Percentiles rank a stretch among this genome's conserved stretches.
phyloP scores from a whole-genome alignment of 2,113 vertebrate genomes.

The Pluvianellus socialis region DNA sequence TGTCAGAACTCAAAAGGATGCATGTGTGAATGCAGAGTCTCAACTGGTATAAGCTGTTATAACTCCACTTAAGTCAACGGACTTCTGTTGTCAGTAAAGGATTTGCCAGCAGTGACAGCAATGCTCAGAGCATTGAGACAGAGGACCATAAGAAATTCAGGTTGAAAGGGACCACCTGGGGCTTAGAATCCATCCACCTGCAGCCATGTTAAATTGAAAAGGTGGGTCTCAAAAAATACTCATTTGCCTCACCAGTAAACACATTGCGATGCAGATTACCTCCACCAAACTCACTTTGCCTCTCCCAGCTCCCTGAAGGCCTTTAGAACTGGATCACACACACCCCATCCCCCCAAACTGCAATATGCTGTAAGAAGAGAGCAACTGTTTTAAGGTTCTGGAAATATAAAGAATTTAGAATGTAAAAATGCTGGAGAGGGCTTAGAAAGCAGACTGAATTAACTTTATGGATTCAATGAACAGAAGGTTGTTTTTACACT shows the following conservation, averaged over 20 bases:
- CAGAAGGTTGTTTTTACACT: not conserved
- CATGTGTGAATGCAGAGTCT: not conserved
- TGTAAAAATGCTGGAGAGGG: not conserved
- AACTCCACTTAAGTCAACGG: not conserved
- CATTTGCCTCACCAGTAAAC: not conserved
- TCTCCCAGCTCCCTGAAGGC: not conserved
- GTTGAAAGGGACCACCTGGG: not conserved
- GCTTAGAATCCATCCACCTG: not conserved
- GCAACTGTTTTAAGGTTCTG: not conserved
- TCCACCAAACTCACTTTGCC: not conserved
- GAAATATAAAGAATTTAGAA: not conserved
- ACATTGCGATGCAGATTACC: not conserved
- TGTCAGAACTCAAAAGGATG: not conserved
- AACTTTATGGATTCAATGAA: not conserved
- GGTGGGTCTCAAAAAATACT: not conserved
- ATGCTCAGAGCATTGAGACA: not conserved
- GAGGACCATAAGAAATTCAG: not conserved
- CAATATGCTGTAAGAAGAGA: not conserved
- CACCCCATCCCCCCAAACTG: not conserved
- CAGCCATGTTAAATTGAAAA: not conserved
- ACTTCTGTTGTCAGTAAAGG: not conserved
- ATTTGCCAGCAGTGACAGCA: not conserved
- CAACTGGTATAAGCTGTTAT: not conserved
- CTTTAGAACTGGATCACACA: not conserved
- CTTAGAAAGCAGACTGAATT: not conserved